These are phyloP conservation scores for Corvus moneduloides DNA, from an alignment of 2,113 vertebrate genomes.

Conservation along the genomic window DNA sequence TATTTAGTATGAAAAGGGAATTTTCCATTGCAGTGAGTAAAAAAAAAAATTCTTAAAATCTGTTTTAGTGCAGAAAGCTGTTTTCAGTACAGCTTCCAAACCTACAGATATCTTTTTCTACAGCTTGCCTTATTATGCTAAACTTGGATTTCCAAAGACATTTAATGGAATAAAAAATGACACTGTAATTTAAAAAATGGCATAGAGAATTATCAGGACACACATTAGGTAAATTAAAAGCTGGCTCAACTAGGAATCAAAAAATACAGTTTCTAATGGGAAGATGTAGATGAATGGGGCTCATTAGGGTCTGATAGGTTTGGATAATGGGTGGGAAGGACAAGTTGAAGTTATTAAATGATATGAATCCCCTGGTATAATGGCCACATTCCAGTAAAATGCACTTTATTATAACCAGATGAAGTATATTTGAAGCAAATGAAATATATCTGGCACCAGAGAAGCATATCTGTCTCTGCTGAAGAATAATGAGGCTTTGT, in stretches of 20 bases:
- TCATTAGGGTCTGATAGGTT: conserved; percentile 25
- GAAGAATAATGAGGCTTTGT: conserved; percentile 18
- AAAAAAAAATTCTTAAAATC: background rate
- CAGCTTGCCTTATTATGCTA: background rate
- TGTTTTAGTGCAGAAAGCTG: background rate
- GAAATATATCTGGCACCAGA: conserved; percentile 38
- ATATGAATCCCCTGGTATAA: conserved; percentile 30
- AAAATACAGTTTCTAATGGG: background rate
- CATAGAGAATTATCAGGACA: background rate
- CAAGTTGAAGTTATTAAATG: conserved; percentile 42
- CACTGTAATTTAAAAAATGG: background rate
- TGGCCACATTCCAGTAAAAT: conserved; percentile 48
- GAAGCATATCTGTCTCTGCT: conserved; percentile 13
- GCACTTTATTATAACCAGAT: conserved; percentile 49
- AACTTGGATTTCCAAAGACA: conserved; percentile 1
- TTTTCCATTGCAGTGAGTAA: background rate
- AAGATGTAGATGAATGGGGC: conserved; percentile 26
- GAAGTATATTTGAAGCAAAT: conserved; percentile 35
- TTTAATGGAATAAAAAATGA: conserved; percentile 9
- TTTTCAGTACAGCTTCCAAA: background rate
- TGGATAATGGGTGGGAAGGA: conserved; percentile 22
- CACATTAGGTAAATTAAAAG: conserved; percentile 12
- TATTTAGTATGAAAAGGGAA: background rate
- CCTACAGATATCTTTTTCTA: background rate
- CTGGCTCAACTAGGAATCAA: background rate